Conservation (phyloP, 1,140 invertebrate genomes). For the Cyphomyrmex costatus region DNA sequence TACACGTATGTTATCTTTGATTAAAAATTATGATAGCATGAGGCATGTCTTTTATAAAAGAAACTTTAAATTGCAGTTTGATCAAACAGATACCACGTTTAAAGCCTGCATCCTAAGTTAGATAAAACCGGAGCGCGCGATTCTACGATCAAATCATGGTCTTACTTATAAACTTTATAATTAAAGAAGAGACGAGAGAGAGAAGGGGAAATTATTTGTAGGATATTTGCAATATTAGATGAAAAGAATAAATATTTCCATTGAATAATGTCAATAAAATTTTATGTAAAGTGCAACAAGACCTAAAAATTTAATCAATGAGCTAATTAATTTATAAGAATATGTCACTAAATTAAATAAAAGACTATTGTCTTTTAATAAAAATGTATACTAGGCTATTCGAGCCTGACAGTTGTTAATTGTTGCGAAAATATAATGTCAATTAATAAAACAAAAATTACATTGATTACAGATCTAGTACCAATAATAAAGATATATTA, state of each 20-base stretch:
- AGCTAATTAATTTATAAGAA: background rate
- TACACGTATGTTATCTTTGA: background rate
- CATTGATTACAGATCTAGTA: too few relatives aligned
- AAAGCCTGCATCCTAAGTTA: conserved; percentile 19
- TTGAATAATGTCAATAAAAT: conserved; percentile 1
- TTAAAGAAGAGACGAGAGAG: conserved; percentile 9
- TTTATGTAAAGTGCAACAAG: conserved; percentile 5
- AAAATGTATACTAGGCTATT: too few relatives aligned
- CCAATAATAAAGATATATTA: too few relatives aligned
- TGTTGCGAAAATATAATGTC: too few relatives aligned
- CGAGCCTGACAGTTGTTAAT: too few relatives aligned
- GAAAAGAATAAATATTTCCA: background rate
- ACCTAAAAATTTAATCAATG: background rate
- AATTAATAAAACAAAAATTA: too few relatives aligned
- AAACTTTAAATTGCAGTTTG: conserved; percentile 39
- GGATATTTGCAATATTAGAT: background rate
- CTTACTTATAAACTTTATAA: conserved; percentile 50
- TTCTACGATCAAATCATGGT: conserved; percentile 36
- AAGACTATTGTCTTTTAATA: background rate
- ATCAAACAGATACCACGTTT: conserved; percentile 11
- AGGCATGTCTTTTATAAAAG: background rate
- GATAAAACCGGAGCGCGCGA: conserved; percentile 13
- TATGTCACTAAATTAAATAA: background rate
- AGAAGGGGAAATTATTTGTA: background rate
- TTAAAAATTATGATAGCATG: conserved; percentile 1